Conservation (phyloP, 2,888 invertebrate species). For the Lapara coniferarum region DNA sequence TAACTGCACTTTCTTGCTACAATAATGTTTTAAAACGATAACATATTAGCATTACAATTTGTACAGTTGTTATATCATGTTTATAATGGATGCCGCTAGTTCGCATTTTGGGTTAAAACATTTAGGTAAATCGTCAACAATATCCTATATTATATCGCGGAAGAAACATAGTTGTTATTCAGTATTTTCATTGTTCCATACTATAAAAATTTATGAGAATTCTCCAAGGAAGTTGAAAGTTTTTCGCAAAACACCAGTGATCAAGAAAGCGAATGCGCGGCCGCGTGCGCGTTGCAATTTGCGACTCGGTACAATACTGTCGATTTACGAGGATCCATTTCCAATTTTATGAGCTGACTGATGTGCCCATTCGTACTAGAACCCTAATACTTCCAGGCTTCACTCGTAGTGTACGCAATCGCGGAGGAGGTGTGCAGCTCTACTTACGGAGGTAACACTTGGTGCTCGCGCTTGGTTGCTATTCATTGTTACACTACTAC, state of each 20-base stretch:
- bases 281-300: conserved; percentile 70
- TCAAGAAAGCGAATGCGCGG: conserved; percentile 65
- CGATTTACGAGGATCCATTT: conserved; percentile 76
- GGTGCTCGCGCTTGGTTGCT: conserved; percentile 56
- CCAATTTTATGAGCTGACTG: conserved; percentile 71
- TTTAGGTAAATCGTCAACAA: not conserved
- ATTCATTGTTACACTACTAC: conserved; percentile 58
- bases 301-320: conserved; percentile 66
- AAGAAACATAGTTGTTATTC: not conserved
- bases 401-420: conserved; percentile 31
- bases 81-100: not conserved
- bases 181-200: not conserved
- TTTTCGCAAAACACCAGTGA: conserved; percentile 42
- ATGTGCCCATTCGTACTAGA: conserved; percentile 61
- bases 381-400: conserved; percentile 52
- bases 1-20: conserved; percentile 39
- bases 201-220: conserved; percentile 18
- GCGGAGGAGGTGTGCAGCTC: conserved; percentile 31
- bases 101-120: not conserved
- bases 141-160: not conserved
- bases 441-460: conserved; percentile 50
- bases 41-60: conserved; percentile 29
- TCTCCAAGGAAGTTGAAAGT: not conserved
- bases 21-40: conserved; percentile 51
- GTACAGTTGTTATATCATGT: not conserved